These are phyloP conservation scores for Harpalus rubripes DNA, from an alignment of 2,888 invertebrate genomes.

Conservation along the genomic window DNA sequence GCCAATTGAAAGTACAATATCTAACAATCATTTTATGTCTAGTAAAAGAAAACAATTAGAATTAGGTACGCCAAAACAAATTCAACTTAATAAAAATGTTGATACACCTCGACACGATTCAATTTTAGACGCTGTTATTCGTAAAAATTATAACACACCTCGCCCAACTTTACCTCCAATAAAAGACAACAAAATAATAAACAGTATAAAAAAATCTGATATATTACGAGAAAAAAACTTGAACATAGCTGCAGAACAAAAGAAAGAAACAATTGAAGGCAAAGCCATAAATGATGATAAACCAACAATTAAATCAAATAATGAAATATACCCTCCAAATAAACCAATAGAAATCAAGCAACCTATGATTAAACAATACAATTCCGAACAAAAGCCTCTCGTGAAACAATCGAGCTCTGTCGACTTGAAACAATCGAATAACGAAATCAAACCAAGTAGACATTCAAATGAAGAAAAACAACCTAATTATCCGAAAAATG, in stretches of 20 bases:
- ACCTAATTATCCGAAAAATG: neutral
- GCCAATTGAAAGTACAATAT: neutral
- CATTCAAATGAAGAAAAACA: conserved; percentile 46
- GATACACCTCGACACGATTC: conserved; percentile 39
- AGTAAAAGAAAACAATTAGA: conserved; percentile 14
- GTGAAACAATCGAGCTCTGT: conserved; percentile 2
- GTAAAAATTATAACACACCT: conserved; percentile 22
- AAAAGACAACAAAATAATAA: conserved; percentile 16
- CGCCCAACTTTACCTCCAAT: neutral
- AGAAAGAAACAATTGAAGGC: conserved; percentile 7
- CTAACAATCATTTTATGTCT: conserved; percentile 7
- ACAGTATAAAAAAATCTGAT: conserved; percentile 29
- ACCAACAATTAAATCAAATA: too few relatives aligned
- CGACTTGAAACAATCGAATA: conserved; percentile 23
- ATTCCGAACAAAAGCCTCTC: neutral
- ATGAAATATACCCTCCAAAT: neutral
- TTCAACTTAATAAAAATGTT: conserved; percentile 3
- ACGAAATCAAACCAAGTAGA: conserved; percentile 32
- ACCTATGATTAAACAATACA: conserved; percentile 13
- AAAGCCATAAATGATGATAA: conserved; percentile 8
- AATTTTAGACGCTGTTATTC: conserved; percentile 23
- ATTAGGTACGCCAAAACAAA: conserved; percentile 22
- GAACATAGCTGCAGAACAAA: conserved; percentile 1
- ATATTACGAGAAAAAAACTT: conserved; percentile 52
- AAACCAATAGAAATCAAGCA: conserved; percentile 7